Evolutionary conservation across 1,140 invertebrate species (phyloP).

Genomic region (Magallana gigas): DNA sequence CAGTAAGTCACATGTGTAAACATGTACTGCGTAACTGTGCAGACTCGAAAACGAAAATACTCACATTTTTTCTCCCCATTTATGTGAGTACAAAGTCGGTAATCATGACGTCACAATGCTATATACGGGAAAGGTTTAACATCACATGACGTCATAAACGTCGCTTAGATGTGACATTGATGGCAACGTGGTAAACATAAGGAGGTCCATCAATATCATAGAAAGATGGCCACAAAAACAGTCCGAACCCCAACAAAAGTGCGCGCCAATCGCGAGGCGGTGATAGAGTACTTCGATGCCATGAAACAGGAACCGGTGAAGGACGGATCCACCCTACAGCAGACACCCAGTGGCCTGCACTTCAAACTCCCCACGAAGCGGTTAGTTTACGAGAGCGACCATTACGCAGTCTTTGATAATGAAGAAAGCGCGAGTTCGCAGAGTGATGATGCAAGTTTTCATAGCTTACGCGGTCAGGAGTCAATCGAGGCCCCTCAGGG

Average conservation of each 20-base stretch:
- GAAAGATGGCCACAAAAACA: slow-evolving; percentile 2
- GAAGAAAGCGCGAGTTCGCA: background rate
- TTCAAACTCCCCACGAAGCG: background rate
- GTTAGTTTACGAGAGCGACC: slow-evolving; percentile 19
- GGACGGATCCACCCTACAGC: background rate
- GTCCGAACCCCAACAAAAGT: slow-evolving; percentile 47
- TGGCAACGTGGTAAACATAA: background rate
- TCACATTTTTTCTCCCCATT: no score
- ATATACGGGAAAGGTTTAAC: background rate
- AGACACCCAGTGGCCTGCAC: background rate
- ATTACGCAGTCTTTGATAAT: slow-evolving; percentile 25
- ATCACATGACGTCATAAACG: slow-evolving; percentile 1
- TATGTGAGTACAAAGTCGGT: no score
- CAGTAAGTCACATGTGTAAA: no score
- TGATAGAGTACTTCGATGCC: slow-evolving; percentile 22
- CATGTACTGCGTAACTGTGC: no score
- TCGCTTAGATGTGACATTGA: background rate
- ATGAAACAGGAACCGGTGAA: slow-evolving; percentile 25
- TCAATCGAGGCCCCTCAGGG: background rate
- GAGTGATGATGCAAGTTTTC: slow-evolving; percentile 25
- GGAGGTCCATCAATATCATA: background rate
- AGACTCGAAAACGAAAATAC: no score
- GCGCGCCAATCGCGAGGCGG: slow-evolving; percentile 42
- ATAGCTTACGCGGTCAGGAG: slow-evolving; percentile 6
- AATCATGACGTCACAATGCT: background rate